Conservation (phyloP, 2,113 vertebrate genomes). For the Sialia sialis region DNA sequence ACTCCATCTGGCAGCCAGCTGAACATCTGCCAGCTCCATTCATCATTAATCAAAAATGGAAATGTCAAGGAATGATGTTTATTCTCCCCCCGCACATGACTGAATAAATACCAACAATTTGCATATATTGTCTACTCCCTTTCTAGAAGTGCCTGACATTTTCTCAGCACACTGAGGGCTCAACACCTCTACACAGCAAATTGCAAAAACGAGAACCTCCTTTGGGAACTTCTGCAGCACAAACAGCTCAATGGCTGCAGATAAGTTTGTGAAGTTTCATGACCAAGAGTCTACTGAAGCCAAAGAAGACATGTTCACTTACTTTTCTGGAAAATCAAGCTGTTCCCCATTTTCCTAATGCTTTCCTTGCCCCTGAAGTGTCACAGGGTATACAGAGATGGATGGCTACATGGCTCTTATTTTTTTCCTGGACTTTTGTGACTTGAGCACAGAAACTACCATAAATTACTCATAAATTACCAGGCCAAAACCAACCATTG, state of each 20-base stretch:
- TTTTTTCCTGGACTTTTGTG: not conserved
- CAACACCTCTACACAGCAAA: not conserved
- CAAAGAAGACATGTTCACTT: not conserved
- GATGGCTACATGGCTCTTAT: not conserved
- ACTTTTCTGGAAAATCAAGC: not conserved
- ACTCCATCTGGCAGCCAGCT: conserved; percentile 19
- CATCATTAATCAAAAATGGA: conserved; percentile 46
- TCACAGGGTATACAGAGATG: not conserved
- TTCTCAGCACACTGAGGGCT: not conserved
- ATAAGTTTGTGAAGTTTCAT: not conserved
- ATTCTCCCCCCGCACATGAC: not conserved
- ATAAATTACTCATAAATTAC: too few relatives aligned
- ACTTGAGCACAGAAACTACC: not conserved
- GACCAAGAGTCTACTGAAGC: accelerated
- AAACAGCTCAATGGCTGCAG: not conserved
- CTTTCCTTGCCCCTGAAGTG: not conserved
- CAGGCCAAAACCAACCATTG: not conserved
- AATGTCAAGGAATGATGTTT: conserved; percentile 46
- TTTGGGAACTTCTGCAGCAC: not conserved
- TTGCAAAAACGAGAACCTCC: not conserved
- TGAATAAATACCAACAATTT: conserved; percentile 46
- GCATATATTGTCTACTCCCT: not conserved
- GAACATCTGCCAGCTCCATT: conserved; percentile 37
- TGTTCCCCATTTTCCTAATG: accelerated
- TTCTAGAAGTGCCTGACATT: conserved; percentile 3